A percentile compares a stretch with the other conserved stretches of the same genome.
Conservation (phyloP, 2,888 invertebrate genomes). For the Patella pellucida region DNA sequence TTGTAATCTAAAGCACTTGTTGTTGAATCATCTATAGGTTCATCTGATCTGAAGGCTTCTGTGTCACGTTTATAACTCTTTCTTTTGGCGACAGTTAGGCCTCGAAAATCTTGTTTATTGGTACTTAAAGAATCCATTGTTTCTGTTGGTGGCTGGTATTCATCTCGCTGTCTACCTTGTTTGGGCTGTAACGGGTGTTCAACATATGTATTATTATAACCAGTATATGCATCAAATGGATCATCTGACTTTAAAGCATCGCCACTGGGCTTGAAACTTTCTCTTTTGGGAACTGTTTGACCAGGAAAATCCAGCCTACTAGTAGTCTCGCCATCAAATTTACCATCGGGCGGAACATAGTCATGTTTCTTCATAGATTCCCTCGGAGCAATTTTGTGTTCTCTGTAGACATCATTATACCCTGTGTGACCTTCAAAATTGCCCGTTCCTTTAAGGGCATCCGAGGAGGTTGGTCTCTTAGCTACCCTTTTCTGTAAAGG, state of each 20-base stretch:
- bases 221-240: slow-evolving; percentile 51
- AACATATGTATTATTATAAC: not conserved
- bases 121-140: slow-evolving; percentile 66
- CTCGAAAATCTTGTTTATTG: slow-evolving; percentile 61
- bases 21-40: slow-evolving; percentile 67
- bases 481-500: slow-evolving; percentile 9
- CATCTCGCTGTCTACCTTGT: slow-evolving; percentile 29
- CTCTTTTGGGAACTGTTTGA: slow-evolving; percentile 41
- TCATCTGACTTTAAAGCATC: slow-evolving; percentile 60
- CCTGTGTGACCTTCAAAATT: not conserved
- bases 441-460: not conserved
- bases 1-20: slow-evolving; percentile 66
- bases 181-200: too few relatives aligned
- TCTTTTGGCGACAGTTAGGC: slow-evolving; percentile 46
- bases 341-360: not conserved
- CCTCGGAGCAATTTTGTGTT: not conserved
- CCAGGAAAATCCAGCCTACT: slow-evolving; percentile 57
- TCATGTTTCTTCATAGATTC: slow-evolving; percentile 5
- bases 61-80: slow-evolving; percentile 65
- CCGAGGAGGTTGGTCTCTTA: not conserved
- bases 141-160: slow-evolving; percentile 56
- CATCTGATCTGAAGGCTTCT: slow-evolving; percentile 62
- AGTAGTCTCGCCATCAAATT: slow-evolving; percentile 27
- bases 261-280: slow-evolving; percentile 64
- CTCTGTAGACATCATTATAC: slow-evolving; percentile 3